Base-by-base conservation (phyloP, 1,140 invertebrate genomes). In the Chlorops oryzae region DNA sequence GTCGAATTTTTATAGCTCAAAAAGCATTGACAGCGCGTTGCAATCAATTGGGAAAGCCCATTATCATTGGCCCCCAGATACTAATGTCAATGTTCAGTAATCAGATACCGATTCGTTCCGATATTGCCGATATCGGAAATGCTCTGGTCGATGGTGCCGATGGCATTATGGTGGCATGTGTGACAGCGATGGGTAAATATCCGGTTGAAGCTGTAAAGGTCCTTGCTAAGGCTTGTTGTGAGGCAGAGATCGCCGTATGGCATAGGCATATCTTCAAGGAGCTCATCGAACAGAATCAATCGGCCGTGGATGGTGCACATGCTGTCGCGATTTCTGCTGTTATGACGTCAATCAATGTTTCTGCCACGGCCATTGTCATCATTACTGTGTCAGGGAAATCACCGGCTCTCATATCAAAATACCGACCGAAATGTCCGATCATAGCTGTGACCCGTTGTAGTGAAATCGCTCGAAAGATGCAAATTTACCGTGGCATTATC, bases 1-100 rank as follows among this genome's bases (percentile, higher is more conserved):
- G 99, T 68, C 99, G 99, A 75, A 94, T 99, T 3, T 98, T 98
- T 75, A 75, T 98, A 6, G 96, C 95, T 0, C 95, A 98, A 74
- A 98, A 98, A 73, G 86, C 87, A 55, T 96, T 98, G 82, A 93
- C 97, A 62, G 84, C 89, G 3, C 81, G 84, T 53, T 94, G 91
- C 63, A 93, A 93, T 67, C 86, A 86, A 69, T 81, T 82, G 81
- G 93, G 93, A 23, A 98, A 98, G 65, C 92, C 94, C 1, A 90
- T 96, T 0, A 96, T 98, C 57, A 92, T 92, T 73, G 94, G 93
- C 0, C 97, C 94, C 1, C 93, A 97, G 72, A 95, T 98, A 91
- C 73, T 98, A 50, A 94, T 98, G 61, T 95, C 92, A 1, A 98
- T 98, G 96, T 83, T 95, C 1, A 89, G 88, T 67, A 95, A 96